Evolutionary conservation across 2,888 invertebrate genomes (phyloP), one percentile per base, ranked within the genome.

Genomic region (Papilio gigon): DNA sequence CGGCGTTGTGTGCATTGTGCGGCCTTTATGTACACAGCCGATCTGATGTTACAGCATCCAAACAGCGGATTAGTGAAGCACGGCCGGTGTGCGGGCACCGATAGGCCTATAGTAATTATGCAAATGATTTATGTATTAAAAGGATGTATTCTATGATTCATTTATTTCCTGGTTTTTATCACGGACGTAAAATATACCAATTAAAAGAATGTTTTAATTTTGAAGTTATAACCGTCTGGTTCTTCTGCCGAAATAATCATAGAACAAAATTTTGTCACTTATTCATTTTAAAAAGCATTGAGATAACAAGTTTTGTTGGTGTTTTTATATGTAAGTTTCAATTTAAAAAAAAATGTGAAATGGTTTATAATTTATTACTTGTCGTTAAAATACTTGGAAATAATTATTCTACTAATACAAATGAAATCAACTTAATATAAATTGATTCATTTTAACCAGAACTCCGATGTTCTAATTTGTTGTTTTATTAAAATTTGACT

Each of bases 21-120:
- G 40, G 30, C 35, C 44, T 12, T 22, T 65, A 50, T 65, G 65
- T 66, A 65, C 65, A 70, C 42, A 70, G 65, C 22, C 53, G 56
- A 65, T 70, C 47, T 42, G 65, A 62, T 65, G 65, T 70, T 65
- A 70, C 61, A 62, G 64, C 53, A 61, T 70, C 61, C 65, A 62
- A 65, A 70, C 35, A 62, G 56, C 20, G 56, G 69, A 70, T 70
- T 70, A 70, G 61, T 70, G 42, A 56, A 27, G 56, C 61, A 62
- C 56, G 65, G 56, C 44, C 69, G 61, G 61, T 35, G 62, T 70
- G 69, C 61, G 61, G 61, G 61, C 62, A 42, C 42, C 22, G 69
- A 70, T 70, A 70, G 56, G n/a, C 53, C 61, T 12, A 22, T 44
- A 56, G 44, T 70, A 62, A 65, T 65, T 53, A 68, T 64, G 59